A percentile compares a stretch with the other conserved stretches of the same genome.
These are phyloP conservation scores for Loxodonta africana DNA, from an alignment of 2,113 vertebrate genomes.

Conservation along the genomic window DNA sequence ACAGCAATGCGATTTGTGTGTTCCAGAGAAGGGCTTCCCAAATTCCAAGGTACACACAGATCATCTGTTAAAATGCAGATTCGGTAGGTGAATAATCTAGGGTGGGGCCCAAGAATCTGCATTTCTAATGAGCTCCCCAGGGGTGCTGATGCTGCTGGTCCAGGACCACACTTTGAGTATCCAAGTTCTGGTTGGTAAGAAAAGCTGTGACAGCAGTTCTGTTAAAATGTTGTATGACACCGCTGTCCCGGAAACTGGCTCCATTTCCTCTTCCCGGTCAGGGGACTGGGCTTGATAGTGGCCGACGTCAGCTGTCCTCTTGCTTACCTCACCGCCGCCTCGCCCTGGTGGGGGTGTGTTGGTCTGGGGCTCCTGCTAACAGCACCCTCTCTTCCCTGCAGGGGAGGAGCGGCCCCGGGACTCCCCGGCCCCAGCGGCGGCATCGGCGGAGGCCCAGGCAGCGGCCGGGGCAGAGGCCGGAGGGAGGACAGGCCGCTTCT, in stretches of 20 bases:
- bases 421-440: conserved; percentile 91
- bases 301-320: no score
- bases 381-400: conserved; percentile 78
- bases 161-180: no score
- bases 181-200: neutral
- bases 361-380: neutral
- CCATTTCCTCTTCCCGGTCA: no score
- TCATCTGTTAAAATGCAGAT: neutral
- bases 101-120: neutral
- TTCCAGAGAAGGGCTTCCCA: neutral
- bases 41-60: rapidly evolving
- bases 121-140: neutral
- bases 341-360: neutral
- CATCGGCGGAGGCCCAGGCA: conserved; percentile 89
- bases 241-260: neutral
- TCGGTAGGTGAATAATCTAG: neutral
- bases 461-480: conserved; percentile 87
- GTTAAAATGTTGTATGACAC: neutral
- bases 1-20: no score
- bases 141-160: rapidly evolving
- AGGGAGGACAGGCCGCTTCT: conserved; percentile 88
- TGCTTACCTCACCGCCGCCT: neutral
- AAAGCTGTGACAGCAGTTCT: rapidly evolving
- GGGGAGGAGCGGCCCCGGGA: conserved; percentile 95
- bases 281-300: rapidly evolving